phyloP scores from a whole-genome alignment of 1,140 invertebrate genomes.

The Drosophila bifasciata region DNA sequence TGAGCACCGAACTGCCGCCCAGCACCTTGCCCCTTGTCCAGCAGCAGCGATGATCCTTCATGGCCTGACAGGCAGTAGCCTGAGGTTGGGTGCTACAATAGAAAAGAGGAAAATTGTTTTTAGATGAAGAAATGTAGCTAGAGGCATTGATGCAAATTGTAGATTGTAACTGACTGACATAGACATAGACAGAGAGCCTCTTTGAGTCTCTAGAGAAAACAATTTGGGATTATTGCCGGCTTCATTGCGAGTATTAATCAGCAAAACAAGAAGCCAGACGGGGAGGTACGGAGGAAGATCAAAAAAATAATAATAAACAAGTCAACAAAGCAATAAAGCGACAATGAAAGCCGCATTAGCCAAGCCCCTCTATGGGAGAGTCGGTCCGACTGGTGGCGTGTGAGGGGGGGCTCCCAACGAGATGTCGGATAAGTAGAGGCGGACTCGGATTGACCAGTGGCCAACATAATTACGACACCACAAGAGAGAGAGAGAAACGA shows the following conservation, averaged over 20 bases:
- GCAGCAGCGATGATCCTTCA: slow-evolving; percentile 91
- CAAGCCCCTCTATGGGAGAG: background rate
- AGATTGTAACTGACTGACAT: background rate
- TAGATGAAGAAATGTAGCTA: background rate
- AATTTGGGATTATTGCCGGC: slow-evolving; percentile 55
- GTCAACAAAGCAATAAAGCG: slow-evolving; percentile 30
- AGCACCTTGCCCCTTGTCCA: slow-evolving; percentile 94
- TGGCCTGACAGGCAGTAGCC: slow-evolving; percentile 92
- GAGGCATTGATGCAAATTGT: background rate
- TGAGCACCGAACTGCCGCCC: slow-evolving; percentile 94
- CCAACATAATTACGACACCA: slow-evolving; percentile 61
- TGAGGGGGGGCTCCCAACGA: too few species aligned
- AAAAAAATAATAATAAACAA: slow-evolving; percentile 25
- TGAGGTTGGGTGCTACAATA: slow-evolving; percentile 90
- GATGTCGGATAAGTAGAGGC: background rate
- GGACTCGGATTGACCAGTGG: slow-evolving; percentile 42
- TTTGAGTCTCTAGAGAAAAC: slow-evolving; percentile 23
- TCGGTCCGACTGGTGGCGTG: too few species aligned
- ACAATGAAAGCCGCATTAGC: slow-evolving; percentile 71
- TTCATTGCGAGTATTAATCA: slow-evolving; percentile 43
- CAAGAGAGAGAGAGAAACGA: slow-evolving; percentile 1
- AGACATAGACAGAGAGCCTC: background rate
- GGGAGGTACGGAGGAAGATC: slow-evolving; percentile 5
- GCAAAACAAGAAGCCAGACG: slow-evolving; percentile 18
- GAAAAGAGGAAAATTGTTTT: background rate